Evolutionary conservation across 2,888 invertebrate genomes (phyloP), one percentile per base, ranked within the genome.

Genomic region (Stenoptilia bipunctidactyla): DNA sequence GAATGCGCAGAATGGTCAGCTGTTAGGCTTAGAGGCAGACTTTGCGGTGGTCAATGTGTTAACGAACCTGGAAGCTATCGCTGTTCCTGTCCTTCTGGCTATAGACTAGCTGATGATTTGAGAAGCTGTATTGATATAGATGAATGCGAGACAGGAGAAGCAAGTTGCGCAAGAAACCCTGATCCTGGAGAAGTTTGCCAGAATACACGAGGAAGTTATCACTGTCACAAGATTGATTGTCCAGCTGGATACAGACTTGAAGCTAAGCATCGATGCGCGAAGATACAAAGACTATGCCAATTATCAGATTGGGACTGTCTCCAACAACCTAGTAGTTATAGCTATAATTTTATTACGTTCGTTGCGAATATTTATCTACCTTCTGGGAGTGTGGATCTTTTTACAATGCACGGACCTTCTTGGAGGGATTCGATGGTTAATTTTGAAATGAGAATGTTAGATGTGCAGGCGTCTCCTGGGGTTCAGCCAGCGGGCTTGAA

Each of bases 301-400:
- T 77, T 87, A 15, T 87, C 89, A n/a, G 92, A 93, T 65, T 70
- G 83, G 54, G 85, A 88, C 15, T 98, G 98, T 56, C 85, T 90
- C 39, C 88, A 88, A 36, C 89, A 89, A 55, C 96, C 98, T 0
- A 88, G 94, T 36, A 92, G 94, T 39, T 93, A 93, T 64, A 95
- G 95, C 25, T 96, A 92, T 83, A 96, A 97, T 74, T 98, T 94
- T 71, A 92, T 98, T 53, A 93, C 96, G 0, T 90, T 98, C 56
- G 93, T 94, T 0, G 92, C 96, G 15, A 92, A 93, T 62, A 79
- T 93, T 40, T 90, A 90, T 39, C 85, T 95, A 30, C 90, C 92
- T 2, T 49, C 63, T 53, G 79, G 79, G 12, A 75, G 77, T 42
- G 80, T 80, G 45, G 92, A 93, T 40, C 83, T 98, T 13, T 97